phyloP scores from a whole-genome alignment of 23 tunicate genomes.

The Clavelina lepadiformis region DNA sequence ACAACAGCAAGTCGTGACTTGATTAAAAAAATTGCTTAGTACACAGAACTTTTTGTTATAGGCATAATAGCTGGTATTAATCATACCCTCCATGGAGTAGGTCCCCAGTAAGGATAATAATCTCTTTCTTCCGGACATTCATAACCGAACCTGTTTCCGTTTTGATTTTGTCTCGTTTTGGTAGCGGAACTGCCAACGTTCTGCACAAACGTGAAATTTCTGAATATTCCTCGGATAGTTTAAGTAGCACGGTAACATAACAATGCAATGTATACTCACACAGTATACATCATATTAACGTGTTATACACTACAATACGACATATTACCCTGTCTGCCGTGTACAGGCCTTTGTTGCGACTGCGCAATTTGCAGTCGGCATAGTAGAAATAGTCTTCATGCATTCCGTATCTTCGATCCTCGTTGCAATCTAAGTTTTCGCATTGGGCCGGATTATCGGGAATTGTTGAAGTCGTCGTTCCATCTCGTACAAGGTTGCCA shows the following conservation, averaged over 20 bases:
- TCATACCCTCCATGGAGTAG: constrained; percentile 78
- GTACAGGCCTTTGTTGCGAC: constrained; percentile 72
- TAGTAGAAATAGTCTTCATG: constrained; percentile 72
- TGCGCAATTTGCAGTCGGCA: constrained; percentile 48
- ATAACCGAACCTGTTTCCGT: constrained; percentile 67
- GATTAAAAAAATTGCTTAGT: too few relatives aligned
- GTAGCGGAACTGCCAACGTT: constrained; percentile 23
- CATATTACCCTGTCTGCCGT: constrained; percentile 41
- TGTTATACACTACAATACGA: background rate
- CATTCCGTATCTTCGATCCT: constrained; percentile 56
- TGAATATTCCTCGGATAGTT: too few relatives aligned
- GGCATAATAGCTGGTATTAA: background rate
- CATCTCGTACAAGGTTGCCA: constrained; percentile 68
- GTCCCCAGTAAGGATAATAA: constrained; percentile 90
- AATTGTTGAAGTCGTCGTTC: constrained; percentile 52
- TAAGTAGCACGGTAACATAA: too few relatives aligned
- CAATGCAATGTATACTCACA: background rate
- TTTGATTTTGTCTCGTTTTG: constrained; percentile 67
- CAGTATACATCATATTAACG: background rate
- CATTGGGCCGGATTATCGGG: constrained; percentile 52
- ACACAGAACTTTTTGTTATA: too few relatives aligned
- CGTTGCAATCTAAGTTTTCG: constrained; percentile 51
- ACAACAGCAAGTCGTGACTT: too few relatives aligned
- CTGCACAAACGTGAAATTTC: background rate
- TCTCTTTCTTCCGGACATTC: constrained; percentile 97